Evolutionary conservation across 30 jellyfish, hydroid and myxozoan species (phyloP).

Genomic region (Cassiopea andromeda): DNA sequence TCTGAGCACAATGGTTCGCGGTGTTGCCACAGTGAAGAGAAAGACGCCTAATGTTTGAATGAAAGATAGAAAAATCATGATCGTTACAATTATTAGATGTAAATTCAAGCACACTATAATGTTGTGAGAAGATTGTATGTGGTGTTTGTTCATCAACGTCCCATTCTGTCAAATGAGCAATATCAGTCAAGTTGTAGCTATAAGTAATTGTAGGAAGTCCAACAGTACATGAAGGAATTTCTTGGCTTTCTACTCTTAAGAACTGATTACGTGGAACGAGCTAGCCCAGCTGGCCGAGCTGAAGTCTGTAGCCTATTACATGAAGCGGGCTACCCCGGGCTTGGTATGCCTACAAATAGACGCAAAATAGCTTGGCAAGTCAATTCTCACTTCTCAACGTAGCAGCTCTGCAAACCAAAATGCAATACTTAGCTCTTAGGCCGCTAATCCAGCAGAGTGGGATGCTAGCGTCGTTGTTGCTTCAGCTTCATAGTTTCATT

Average conservation of each 20-base stretch:
- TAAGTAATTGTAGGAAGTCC: background rate
- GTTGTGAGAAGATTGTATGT: background rate
- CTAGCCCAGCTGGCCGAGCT: conserved; percentile 13
- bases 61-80: conserved; percentile 48
- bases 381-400: conserved; percentile 6
- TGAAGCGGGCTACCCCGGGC: background rate
- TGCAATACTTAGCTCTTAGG: background rate
- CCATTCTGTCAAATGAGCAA: background rate
- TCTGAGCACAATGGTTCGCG: conserved; percentile 7
- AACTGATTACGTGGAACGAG: conserved; percentile 32
- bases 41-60: conserved; percentile 48
- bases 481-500: conserved; percentile 22
- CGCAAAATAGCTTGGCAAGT: background rate
- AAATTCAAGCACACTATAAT: background rate
- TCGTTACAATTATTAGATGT: background rate
- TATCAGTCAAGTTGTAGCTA: background rate
- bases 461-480: conserved; percentile 13
- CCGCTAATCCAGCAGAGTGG: conserved; percentile 21
- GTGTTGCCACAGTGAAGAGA: conserved; percentile 46
- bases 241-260: background rate
- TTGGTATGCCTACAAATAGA: background rate
- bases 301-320: background rate
- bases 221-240: background rate
- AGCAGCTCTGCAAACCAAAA: conserved; percentile 6
- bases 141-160: background rate